These are phyloP conservation scores for Vireo altiloquus DNA, from an alignment of 2,113 vertebrate species.

Conservation along the genomic window DNA sequence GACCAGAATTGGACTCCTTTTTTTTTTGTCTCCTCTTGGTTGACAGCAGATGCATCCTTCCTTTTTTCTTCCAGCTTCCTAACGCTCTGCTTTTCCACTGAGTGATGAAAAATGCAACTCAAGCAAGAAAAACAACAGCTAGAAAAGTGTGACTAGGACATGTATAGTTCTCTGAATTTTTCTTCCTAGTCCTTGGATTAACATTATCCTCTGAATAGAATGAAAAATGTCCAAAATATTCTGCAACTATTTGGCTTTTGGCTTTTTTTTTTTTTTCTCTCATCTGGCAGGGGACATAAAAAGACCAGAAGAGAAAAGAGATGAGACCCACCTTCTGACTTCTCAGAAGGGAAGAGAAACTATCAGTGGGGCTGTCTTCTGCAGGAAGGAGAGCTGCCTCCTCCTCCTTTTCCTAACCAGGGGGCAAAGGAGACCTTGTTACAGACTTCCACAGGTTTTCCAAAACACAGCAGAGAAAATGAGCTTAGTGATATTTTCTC, in stretches of 20 bases:
- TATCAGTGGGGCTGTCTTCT: background rate
- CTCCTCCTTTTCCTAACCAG: background rate
- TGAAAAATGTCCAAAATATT: background rate
- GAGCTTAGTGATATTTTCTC: background rate
- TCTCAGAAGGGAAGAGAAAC: background rate
- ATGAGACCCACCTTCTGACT: accelerated
- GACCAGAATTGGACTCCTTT: background rate
- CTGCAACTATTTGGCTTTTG: background rate
- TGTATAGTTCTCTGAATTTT: background rate
- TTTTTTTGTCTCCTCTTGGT: background rate
- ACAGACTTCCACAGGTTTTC: background rate
- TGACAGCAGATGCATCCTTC: background rate
- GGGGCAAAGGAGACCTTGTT: background rate
- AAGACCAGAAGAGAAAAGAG: background rate
- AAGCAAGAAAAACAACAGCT: background rate
- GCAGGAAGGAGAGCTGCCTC: background rate
- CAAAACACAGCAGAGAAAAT: background rate
- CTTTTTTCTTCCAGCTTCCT: background rate
- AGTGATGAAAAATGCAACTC: background rate
- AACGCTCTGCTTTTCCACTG: background rate
- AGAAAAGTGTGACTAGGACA: background rate
- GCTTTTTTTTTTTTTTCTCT: too few relatives aligned
- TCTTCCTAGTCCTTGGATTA: background rate
- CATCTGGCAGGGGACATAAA: accelerated
- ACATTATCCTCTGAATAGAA: background rate